Conservation (phyloP, 2,113 vertebrate genomes). For the Tragelaphus scriptus region DNA sequence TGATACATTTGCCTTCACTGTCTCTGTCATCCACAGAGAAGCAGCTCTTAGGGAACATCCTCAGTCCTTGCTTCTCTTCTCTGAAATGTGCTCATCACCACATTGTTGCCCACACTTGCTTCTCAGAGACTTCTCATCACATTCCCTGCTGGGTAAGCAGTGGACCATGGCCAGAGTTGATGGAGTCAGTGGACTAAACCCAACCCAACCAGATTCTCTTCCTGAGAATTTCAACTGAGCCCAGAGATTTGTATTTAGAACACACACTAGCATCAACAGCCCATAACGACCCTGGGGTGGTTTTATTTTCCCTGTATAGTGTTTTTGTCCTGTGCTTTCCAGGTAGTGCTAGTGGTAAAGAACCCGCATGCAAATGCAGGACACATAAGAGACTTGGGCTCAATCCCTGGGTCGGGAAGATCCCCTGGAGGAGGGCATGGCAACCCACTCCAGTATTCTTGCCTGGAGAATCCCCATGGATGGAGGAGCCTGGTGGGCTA, state of each 20-base stretch:
- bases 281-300: neutral
- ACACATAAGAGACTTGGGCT: neutral
- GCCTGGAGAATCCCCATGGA: neutral
- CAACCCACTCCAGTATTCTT: neutral
- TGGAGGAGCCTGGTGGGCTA: neutral
- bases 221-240: neutral
- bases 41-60: neutral
- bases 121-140: neutral
- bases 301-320: neutral
- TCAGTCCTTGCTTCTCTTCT: neutral
- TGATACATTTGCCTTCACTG: neutral
- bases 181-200: neutral
- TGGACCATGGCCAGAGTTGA: neutral
- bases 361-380: neutral
- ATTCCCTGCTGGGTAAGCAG: neutral
- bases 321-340: neutral
- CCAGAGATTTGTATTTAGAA: neutral
- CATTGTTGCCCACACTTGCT: neutral
- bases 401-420: neutral
- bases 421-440: neutral
- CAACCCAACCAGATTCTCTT: neutral
- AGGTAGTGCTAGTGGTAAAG: neutral
- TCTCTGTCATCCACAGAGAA: neutral
- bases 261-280: neutral
- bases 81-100: neutral